Percentiles rank a stretch among this genome's conserved stretches.
Evolutionary conservation across 2,113 vertebrate species (phyloP).

Genomic region (Crocuta crocuta): DNA sequence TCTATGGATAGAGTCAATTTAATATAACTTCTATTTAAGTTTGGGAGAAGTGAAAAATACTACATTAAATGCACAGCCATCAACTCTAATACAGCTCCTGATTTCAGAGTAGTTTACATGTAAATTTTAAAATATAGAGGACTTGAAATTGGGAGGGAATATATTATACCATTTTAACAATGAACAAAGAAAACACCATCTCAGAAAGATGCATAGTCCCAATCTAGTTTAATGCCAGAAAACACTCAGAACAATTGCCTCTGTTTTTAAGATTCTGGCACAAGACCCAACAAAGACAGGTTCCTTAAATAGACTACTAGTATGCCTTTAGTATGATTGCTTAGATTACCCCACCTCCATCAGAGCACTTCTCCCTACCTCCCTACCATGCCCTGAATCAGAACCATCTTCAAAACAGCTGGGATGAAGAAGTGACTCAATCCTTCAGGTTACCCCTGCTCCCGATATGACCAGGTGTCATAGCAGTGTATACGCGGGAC

Average conservation of each 20-base stretch:
- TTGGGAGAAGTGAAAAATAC: neutral
- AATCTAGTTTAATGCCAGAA: neutral
- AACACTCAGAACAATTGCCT: neutral
- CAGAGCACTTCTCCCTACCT: neutral
- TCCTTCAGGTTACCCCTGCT: neutral
- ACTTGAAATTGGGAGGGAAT: neutral
- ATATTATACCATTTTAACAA: neutral
- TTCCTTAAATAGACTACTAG: neutral
- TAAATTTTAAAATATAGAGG: neutral
- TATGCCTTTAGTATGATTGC: neutral
- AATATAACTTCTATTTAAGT: neutral
- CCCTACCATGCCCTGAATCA: neutral
- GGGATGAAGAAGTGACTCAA: neutral
- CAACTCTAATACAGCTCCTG: neutral
- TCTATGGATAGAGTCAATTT: neutral
- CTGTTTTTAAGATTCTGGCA: neutral
- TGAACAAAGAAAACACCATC: neutral
- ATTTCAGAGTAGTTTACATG: constrained; percentile 23
- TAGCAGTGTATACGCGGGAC: neutral
- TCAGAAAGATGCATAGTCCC: neutral
- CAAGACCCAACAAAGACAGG: neutral
- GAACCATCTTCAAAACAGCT: neutral
- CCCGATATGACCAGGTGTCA: neutral
- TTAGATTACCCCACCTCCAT: neutral
- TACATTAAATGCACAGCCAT: neutral